Evolutionary conservation across 2,888 invertebrate species (phyloP).

Genomic region (Allygus modestus): DNA sequence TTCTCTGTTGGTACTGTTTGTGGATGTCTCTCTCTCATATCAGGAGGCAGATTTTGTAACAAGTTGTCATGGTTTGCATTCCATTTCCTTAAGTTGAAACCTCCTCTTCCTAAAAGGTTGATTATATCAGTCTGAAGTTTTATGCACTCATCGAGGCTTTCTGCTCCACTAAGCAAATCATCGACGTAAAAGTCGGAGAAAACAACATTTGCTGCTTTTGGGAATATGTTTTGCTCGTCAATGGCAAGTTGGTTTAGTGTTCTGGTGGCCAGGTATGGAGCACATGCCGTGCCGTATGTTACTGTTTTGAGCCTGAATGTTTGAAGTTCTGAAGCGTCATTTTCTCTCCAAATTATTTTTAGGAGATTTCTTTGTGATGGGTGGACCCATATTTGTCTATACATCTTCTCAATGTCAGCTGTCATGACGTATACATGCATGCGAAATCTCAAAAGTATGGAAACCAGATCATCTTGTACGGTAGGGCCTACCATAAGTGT

Average conservation of each 20-base stretch:
- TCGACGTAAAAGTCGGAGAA: too few species aligned
- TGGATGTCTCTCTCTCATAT: not conserved
- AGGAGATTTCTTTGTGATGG: constrained; percentile 66
- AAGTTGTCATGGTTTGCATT: too few species aligned
- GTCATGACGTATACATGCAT: constrained; percentile 60
- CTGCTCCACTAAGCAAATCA: too few species aligned
- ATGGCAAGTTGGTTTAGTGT: too few species aligned
- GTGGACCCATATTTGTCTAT: constrained; percentile 67
- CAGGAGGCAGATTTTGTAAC: not conserved
- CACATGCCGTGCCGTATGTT: constrained; percentile 69
- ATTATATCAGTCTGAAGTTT: too few species aligned
- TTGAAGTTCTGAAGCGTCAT: constrained; percentile 63
- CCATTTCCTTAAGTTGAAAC: too few species aligned
- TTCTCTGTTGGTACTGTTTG: constrained; percentile 16
- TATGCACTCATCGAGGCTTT: too few species aligned
- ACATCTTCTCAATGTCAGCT: constrained; percentile 71
- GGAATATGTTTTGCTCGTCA: too few species aligned
- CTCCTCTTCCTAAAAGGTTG: too few species aligned
- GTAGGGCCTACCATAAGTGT: constrained; percentile 59
- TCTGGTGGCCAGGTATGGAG: too few species aligned
- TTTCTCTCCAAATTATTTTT: constrained; percentile 70
- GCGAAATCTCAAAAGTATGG: constrained; percentile 62
- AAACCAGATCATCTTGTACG: constrained; percentile 64
- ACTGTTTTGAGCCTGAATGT: constrained; percentile 67
- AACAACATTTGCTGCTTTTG: too few species aligned